Evolutionary conservation across 1,140 invertebrate species (phyloP), one percentile per base, ranked within the genome.

Genomic region (Octopus sinensis): DNA sequence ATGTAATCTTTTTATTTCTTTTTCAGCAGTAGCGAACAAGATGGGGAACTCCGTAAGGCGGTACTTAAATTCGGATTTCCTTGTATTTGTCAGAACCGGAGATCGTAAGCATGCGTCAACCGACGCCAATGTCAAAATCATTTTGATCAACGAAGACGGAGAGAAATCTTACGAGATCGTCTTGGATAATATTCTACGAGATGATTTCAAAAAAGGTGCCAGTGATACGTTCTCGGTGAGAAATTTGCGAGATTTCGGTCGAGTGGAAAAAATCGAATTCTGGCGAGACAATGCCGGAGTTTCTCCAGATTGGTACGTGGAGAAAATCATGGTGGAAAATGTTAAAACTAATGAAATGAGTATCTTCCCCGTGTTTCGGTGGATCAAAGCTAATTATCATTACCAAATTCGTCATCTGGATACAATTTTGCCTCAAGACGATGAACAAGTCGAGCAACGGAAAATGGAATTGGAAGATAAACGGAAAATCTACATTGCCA

Each of bases 361-460:
- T 80, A 87, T 89, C 23, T 92, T 92, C 82, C 91, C 91, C 6
- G 86, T 92, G 4, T 90, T 91, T 77, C 87, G 91, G 23, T 92
- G 92, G 91, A 90, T 92, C 75, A 87, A 87, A 75, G 78, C 86
- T 12, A 83, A 90, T 71, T 87, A 85, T 52, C 88, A 88, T 53
- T 92, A 92, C 82, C 81, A 88, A 13, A 89, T 92, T 56, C 80
- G 85, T 52, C 88, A 91, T 81, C 87, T 91, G 80, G 91, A 92
- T 84, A 91, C 90, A 53, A 88, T 89, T 52, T 84, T 92, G 30
- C 92, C 92, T 0, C 91, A 92, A 84, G 83, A 85, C 54, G 91
- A 92, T 82, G 85, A 87, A 23, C 83, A 91, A 80, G 79, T 12
- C 9, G 87, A 90, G 6, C 88, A 90, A 81, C 84, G 92, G 54